These are phyloP conservation scores for Propithecus deckenii DNA, from an alignment of 2,797 vertebrate genomes.

Conservation along the genomic window DNA sequence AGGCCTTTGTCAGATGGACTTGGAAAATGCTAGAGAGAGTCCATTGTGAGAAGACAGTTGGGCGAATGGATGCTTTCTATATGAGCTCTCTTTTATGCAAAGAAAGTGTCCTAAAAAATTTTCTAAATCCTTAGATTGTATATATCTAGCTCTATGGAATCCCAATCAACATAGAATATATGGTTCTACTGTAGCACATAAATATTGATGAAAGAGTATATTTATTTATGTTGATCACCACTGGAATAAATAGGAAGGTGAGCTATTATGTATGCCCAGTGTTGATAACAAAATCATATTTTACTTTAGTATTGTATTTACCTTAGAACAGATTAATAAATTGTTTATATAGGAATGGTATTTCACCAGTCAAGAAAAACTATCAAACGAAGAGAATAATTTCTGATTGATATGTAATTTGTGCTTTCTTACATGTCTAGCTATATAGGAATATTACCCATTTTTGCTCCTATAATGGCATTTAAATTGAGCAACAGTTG, in stretches of 20 bases:
- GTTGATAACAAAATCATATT: neutral
- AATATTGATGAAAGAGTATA: neutral
- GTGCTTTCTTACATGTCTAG: neutral
- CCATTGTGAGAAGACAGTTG: neutral
- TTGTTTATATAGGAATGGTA: neutral
- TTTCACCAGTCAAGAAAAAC: neutral
- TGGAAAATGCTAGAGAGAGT: neutral
- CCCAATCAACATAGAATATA: neutral
- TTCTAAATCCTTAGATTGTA: slow-evolving; percentile 13
- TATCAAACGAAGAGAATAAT: neutral
- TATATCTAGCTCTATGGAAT: neutral
- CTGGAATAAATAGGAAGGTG: neutral
- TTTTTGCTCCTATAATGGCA: neutral
- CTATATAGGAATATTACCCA: neutral
- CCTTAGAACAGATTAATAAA: neutral
- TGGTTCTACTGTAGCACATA: neutral
- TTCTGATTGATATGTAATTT: neutral
- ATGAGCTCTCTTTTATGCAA: neutral
- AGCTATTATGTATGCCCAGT: neutral
- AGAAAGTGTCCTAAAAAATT: neutral
- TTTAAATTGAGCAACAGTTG: neutral
- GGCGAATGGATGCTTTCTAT: neutral
- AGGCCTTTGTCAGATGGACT: neutral
- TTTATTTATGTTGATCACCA: neutral
- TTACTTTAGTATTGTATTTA: slow-evolving; percentile 26